Base-by-base conservation (phyloP, 2,888 invertebrate genomes). In the Sceliomorpha sp. region DNA sequence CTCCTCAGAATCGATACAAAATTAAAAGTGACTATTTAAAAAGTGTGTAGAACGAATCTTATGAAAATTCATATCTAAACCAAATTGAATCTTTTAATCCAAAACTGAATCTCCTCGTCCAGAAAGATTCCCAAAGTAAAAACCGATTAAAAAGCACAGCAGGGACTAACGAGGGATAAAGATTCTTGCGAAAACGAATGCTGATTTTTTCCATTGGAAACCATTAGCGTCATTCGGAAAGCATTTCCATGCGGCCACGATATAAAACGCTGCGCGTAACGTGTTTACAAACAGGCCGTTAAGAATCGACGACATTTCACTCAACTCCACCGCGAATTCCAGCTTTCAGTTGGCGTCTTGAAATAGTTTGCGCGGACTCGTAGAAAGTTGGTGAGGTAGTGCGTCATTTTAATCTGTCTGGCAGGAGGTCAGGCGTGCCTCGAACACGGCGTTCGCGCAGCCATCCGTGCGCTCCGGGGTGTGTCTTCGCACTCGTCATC, bases 361-460 rank as follows among this genome's bases (percentile, higher is more conserved):
- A 82, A 86, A 85, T 85, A 86, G 86, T 85, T 83, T 76, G 50
- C 69, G 70, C 68, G 63, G 72, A 51, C 70, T 56, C 51, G 67
- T 67, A 68, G 70, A 71, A 63, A 72, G 60, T 73, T 73, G 64
- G 69, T 59, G 68, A 67, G 69, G 72, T 78, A 50, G 75, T 76
- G 78, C 75, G 78, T 85, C 83, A 84, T 86, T 86, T 86, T 85
- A 85, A 87, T 86, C 82, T 79, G 83, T 85, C 85, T 83, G 83
- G 81, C 78, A 79, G 80, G 81, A 85, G 85, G 83, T 85, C 83
- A 81, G 79, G 83, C 84, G 85, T 85, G 80, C 77, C 74, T 66
- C n/a, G 73, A 45, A 40, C 47, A 44, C 66, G 68, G 70, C 67
- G 66, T 75, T 62, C 71, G 71, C 69, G 75, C 78, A 78, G 74